Conservation (phyloP, 2,113 vertebrate genomes). For the chimpanzee (Pan troglodytes) region NHGRI_mPanTro3-v2.1_pri NC_086015.1:34784501-34785000, state of each 20-base stretch:
- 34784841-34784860: not conserved
- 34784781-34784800: not conserved
- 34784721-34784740: not conserved
- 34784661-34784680: fast-evolving
- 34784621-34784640: not conserved
- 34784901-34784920: not conserved
- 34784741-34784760: not conserved
- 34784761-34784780: not conserved
- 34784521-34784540: not conserved
- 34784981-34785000: not conserved
- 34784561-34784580: not conserved
- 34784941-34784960: not conserved
- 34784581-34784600: not conserved
- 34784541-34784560: not conserved
- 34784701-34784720: not conserved
- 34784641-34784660: not conserved
- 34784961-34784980: not conserved
- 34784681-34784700: not conserved
- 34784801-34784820: not conserved
- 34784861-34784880: not conserved
- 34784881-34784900: not conserved
- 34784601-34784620: not conserved
- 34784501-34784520: not conserved
- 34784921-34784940: not conserved
- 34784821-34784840: not conserved